Evolutionary conservation across 2,888 invertebrate species (phyloP).

Genomic region (Furcula furcula): DNA sequence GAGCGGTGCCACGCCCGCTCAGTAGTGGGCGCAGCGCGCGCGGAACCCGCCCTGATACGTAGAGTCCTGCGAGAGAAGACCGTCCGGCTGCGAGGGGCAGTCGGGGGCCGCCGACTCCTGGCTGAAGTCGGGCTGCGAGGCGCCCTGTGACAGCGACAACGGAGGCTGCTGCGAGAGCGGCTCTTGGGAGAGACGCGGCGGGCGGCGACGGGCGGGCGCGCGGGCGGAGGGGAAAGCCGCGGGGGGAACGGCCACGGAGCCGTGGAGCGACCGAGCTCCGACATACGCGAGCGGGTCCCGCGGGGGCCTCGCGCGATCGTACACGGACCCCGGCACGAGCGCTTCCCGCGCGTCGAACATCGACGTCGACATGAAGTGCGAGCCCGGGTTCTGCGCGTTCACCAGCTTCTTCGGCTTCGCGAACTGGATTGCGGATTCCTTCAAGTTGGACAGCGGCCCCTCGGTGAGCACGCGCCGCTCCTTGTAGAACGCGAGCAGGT

Average conservation of each 20-base stretch:
- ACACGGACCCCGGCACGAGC: conserved; percentile 95
- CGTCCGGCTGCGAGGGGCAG: conserved; percentile 97
- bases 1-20: conserved; percentile 84
- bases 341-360: conserved; percentile 99
- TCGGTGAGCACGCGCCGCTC: conserved; percentile 98
- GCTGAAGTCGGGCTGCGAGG: conserved; percentile 87
- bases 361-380: conserved; percentile 98
- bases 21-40: conserved; percentile 86
- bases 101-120: conserved; percentile 93
- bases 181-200: conserved; percentile 83
- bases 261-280: too few relatives aligned
- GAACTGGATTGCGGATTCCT: conserved; percentile 97
- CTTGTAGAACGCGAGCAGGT: conserved; percentile 97
- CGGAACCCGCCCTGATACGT: conserved; percentile 89
- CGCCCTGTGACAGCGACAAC: conserved; percentile 87
- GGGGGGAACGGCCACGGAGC: conserved; percentile 94
- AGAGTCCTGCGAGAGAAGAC: conserved; percentile 95
- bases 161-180: conserved; percentile 88
- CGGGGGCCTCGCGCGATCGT: conserved; percentile 91
- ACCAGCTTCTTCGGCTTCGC: conserved; percentile 98
- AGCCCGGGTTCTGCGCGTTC: conserved; percentile 96
- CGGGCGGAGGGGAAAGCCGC: conserved; percentile 92
- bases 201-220: conserved; percentile 59
- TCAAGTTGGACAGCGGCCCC: conserved; percentile 97
- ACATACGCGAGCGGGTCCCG: conserved; percentile 97